These are phyloP conservation scores for Spisula subtruncata DNA, from an alignment of 2,888 invertebrate species.

Conservation along the genomic window DNA sequence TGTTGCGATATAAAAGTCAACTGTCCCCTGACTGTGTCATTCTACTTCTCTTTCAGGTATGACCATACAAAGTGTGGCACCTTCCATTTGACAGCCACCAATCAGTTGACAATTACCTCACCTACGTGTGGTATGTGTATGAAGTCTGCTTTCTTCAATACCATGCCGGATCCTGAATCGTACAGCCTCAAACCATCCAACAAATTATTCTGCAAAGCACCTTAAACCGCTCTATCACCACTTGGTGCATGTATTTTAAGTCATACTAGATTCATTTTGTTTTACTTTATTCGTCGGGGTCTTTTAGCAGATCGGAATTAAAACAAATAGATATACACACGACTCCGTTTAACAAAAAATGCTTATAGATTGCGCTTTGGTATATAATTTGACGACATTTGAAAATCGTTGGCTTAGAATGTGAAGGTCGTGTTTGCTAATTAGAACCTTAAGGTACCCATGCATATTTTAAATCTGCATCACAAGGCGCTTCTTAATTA, in stretches of 20 bases:
- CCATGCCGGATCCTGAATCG: slow-evolving; percentile 2
- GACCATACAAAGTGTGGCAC: slow-evolving; percentile 16
- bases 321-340: no score
- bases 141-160: background rate
- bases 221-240: background rate
- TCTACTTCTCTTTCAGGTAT: background rate
- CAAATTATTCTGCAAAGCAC: slow-evolving; percentile 29
- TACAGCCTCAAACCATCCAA: background rate
- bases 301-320: background rate
- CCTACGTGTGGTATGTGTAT: slow-evolving; percentile 42
- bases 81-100: background rate
- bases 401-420: no score
- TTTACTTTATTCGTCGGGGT: background rate
- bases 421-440: no score
- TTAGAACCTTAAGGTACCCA: no score
- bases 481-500: no score
- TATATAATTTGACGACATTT: no score
- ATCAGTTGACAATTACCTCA: slow-evolving; percentile 7
- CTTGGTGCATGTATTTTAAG: no score
- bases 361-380: no score
- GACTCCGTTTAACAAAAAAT: no score
- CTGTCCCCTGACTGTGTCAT: background rate
- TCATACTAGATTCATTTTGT: background rate
- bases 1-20: no score
- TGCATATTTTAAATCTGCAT: no score